phyloP scores from a whole-genome alignment of 2,797 vertebrate genomes.

The Acanthornis magna region DNA sequence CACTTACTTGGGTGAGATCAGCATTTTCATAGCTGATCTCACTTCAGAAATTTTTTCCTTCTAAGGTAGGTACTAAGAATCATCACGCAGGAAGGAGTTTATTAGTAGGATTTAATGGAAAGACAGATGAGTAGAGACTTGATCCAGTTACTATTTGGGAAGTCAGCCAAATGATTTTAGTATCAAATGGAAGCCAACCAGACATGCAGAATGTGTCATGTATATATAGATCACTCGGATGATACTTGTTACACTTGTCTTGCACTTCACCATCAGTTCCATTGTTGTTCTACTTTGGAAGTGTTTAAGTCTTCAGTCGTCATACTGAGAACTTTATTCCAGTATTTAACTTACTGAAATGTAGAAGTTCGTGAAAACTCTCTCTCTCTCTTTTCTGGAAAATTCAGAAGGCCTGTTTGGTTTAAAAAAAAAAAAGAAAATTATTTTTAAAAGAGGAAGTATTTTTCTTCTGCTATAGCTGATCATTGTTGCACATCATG shows the following conservation, averaged over 20 bases:
- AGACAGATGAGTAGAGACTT: background rate
- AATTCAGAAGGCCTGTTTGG: background rate
- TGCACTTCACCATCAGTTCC: background rate
- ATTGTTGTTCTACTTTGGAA: background rate
- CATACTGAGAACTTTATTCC: background rate
- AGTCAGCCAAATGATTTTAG: conserved; percentile 5
- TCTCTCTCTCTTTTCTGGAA: background rate
- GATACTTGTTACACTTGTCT: background rate
- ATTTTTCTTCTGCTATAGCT: background rate
- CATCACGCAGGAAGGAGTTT: background rate
- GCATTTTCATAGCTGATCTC: background rate
- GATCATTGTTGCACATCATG: background rate
- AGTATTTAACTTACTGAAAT: background rate
- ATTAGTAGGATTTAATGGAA: conserved; percentile 6
- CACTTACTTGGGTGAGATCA: background rate
- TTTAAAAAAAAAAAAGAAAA: background rate
- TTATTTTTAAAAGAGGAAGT: background rate
- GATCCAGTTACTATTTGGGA: background rate
- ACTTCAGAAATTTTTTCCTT: background rate
- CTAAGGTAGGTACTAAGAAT: background rate
- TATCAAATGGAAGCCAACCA: background rate
- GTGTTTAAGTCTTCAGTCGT: background rate
- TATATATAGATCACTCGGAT: background rate
- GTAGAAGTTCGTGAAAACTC: background rate
- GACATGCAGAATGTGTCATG: background rate